These are phyloP conservation scores for Chalcis sispes DNA, from an alignment of 2,888 invertebrate genomes.

Conservation along the genomic window DNA sequence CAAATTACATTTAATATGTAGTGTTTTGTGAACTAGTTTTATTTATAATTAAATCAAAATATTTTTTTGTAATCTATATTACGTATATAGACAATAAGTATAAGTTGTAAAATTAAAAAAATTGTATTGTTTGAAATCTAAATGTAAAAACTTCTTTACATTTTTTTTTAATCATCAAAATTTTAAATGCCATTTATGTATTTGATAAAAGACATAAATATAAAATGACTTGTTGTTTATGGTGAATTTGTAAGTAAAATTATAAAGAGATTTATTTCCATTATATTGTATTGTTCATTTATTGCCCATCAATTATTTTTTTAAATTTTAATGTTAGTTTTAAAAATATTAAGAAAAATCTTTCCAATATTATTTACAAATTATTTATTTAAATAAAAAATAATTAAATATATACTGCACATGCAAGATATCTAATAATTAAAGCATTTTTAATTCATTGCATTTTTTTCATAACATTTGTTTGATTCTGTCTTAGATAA, in stretches of 20 bases:
- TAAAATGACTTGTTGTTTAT: slow-evolving; percentile 40
- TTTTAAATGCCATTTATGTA: slow-evolving; percentile 39
- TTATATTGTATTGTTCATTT: slow-evolving; percentile 31
- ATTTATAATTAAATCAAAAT: slow-evolving; percentile 46
- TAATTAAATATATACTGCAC: slow-evolving; percentile 17
- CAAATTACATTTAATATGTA: slow-evolving; percentile 15
- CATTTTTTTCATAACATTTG: slow-evolving; percentile 45
- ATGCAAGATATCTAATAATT: background rate
- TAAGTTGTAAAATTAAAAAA: slow-evolving; percentile 32
- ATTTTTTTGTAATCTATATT: slow-evolving; percentile 47
- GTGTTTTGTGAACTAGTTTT: slow-evolving; percentile 40
- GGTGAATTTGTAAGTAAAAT: slow-evolving; percentile 51
- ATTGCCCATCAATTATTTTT: slow-evolving; percentile 24
- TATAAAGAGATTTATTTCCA: slow-evolving; percentile 54
- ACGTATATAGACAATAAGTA: slow-evolving; percentile 15
- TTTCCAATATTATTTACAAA: background rate
- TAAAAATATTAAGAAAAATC: background rate
- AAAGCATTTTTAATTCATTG: slow-evolving; percentile 18
- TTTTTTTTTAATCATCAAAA: slow-evolving; percentile 42
- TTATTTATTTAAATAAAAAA: background rate
- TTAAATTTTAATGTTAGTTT: background rate
- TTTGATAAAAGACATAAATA: slow-evolving; percentile 32
- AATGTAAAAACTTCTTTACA: slow-evolving; percentile 37
- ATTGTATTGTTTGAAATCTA: slow-evolving; percentile 44
- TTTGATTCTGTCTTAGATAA: slow-evolving; percentile 33